phyloP scores from a whole-genome alignment of 2,113 vertebrate species.

The Junco hyemalis region DNA sequence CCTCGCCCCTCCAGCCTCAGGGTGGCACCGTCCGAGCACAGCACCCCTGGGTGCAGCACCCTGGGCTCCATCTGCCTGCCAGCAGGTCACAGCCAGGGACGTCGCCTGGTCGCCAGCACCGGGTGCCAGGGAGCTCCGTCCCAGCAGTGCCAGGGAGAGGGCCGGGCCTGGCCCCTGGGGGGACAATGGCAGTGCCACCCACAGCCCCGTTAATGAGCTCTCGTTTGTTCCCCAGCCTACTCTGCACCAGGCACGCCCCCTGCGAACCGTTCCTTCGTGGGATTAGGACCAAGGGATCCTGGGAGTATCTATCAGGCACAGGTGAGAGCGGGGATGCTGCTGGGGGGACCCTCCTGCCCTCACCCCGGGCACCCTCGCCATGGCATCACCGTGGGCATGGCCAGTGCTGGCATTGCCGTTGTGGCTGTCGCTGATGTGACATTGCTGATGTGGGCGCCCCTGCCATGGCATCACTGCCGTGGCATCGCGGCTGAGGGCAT shows the following conservation, averaged over 20 bases:
- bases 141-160: not conserved
- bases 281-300: conserved; percentile 92
- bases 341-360: conserved; percentile 38
- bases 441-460: not conserved
- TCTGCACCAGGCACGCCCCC: conserved; percentile 92
- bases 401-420: not conserved
- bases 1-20: rapidly evolving
- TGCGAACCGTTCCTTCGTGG: conserved; percentile 93
- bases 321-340: conserved; percentile 79
- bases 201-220: conserved; percentile 66
- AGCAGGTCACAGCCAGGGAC: not conserved
- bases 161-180: not conserved
- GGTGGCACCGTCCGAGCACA: not conserved
- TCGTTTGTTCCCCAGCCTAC: conserved; percentile 84
- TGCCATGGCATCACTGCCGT: rapidly evolving
- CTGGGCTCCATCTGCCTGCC: not conserved
- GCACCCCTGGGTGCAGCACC: not conserved
- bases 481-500: not conserved
- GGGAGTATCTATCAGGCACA: conserved; percentile 94
- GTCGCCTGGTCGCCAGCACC: rapidly evolving
- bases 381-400: not conserved
- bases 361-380: not conserved
- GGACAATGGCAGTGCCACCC: not conserved
- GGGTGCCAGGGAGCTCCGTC: not conserved
- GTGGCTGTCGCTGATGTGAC: not conserved